A percentile compares a stretch with the other conserved stretches of the same genome.
phyloP scores from a whole-genome alignment of 2,113 vertebrate species.

The Uropsilus gracilis region DNA sequence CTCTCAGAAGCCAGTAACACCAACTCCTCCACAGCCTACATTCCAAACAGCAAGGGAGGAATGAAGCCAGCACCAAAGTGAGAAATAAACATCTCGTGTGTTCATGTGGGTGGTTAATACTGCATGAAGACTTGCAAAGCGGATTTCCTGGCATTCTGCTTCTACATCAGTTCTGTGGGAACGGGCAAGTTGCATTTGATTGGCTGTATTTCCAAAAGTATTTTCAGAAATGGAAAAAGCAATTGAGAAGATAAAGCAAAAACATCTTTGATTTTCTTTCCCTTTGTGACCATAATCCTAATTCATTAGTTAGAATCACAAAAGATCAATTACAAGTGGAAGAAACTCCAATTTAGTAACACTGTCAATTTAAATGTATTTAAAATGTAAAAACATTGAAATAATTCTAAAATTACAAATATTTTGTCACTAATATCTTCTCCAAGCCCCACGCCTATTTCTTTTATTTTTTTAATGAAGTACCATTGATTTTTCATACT shows the following conservation, averaged over 20 bases:
- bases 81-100: background rate
- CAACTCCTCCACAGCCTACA: background rate
- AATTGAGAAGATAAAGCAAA: background rate
- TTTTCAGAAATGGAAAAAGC: conserved; percentile 49
- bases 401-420: conserved; percentile 38
- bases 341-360: conserved; percentile 17
- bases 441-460: background rate
- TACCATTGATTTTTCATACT: too few relatives aligned
- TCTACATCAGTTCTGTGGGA: background rate
- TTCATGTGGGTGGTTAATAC: background rate
- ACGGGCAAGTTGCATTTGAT: conserved; percentile 10
- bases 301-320: background rate
- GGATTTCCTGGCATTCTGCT: conserved; percentile 2
- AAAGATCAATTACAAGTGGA: background rate
- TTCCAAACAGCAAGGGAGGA: background rate
- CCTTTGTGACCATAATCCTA: background rate
- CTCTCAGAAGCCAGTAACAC: conserved; percentile 19
- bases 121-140: background rate
- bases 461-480: too few relatives aligned
- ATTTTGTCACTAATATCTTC: background rate
- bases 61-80: background rate
- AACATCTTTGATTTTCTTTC: background rate
- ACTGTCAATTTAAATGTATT: background rate
- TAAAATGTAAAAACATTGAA: background rate
- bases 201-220: conserved; percentile 53